Base-by-base conservation (phyloP, 2,888 invertebrate genomes). In the Omphaloscelis lunosa region DNA sequence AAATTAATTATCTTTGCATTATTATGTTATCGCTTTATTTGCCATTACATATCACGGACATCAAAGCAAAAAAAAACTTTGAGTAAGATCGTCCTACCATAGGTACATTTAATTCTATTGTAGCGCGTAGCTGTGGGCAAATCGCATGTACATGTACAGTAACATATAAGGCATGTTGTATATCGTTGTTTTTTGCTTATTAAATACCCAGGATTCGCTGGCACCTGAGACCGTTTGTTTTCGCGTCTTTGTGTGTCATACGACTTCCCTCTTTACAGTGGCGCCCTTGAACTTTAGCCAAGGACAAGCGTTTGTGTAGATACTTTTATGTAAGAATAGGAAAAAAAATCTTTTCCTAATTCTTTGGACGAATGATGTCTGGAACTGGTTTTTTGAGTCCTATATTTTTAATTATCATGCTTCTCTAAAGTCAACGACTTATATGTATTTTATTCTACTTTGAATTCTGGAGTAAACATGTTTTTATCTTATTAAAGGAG, bases 111-210 rank as follows among this genome's bases (percentile, higher is more conserved):
- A 70, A 82, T 83, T 82, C 68, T 77, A 82, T 85, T 75, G 78
- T 77, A 78, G 74, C 67, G 68, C 53, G 56, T 70, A 2, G 29
- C 71, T 70, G 48, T n/a, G 78, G 70, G 71, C 39, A 66, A 72
- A 56, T 48, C 34, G 72, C 67, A 59, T 63, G 53, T 66, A 20
- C n/a, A 51, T 20, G 27, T 51, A 53, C 27, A 59, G 48, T 23
- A 29, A 66, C 23, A 70, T 29, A 59, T 70, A 70, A 67, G 65
- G 34, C 65, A 65, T 39, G 56, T 67, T 63, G n/a, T 61, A 75
- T 20, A 66, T n/a, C 27, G 48, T 39, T 81, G 65, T 86, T 86
- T 86, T 76, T 81, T 83, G 81, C 72, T 81, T 83, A 79, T 80
- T 83, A 76, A 80, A 86, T 77, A 81, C 59, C 58, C 80, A 11